Evolutionary conservation across 2,113 vertebrate genomes (phyloP).

Genomic region (Peromyscus californicus): DNA sequence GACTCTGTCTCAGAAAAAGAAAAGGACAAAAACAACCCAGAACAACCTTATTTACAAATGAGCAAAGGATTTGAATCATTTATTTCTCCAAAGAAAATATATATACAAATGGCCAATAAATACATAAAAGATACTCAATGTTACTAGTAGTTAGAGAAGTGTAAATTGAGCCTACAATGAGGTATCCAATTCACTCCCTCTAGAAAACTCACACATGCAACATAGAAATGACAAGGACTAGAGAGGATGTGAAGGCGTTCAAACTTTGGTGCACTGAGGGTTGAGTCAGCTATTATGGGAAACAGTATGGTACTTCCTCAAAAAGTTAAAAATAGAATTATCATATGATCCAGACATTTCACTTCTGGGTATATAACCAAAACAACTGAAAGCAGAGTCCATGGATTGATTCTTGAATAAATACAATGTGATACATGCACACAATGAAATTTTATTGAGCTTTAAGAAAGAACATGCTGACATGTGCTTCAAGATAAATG

Average conservation of each 20-base stretch:
- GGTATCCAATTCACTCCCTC: neutral
- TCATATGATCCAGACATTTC: slow-evolving; percentile 24
- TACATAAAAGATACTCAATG: neutral
- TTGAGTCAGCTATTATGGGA: neutral
- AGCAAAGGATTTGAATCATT: slow-evolving; percentile 11
- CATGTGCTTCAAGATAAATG: neutral
- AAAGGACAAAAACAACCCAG: neutral
- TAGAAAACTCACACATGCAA: neutral
- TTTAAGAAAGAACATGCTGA: neutral
- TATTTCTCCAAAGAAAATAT: slow-evolving; percentile 16
- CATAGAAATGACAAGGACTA: slow-evolving; percentile 1
- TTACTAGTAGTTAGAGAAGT: slow-evolving; percentile 26
- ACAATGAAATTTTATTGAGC: neutral
- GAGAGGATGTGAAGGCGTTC: neutral
- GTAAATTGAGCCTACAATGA: neutral
- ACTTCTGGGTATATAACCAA: neutral
- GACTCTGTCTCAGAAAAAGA: neutral
- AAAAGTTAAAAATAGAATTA: slow-evolving; percentile 55
- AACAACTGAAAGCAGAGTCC: neutral
- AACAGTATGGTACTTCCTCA: neutral
- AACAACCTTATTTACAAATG: slow-evolving; percentile 17
- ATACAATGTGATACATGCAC: neutral
- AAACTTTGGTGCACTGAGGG: neutral
- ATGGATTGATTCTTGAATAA: neutral
- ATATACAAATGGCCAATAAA: neutral